phyloP scores from a whole-genome alignment of 2,797 vertebrate species.

The Malurus splendens region DNA sequence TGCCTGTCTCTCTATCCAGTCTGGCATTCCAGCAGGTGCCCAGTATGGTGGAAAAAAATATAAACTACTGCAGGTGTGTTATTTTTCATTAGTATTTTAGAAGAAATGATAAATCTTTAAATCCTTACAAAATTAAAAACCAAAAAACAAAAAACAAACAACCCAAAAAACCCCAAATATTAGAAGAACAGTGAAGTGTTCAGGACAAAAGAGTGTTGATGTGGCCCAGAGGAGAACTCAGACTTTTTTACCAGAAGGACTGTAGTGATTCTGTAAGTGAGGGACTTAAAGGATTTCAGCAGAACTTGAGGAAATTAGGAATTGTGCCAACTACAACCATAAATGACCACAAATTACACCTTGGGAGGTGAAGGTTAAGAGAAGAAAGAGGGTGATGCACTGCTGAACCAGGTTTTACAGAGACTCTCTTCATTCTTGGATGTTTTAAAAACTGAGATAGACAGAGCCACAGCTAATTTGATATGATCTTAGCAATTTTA shows the following conservation, averaged over 20 bases:
- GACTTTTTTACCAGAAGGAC: background rate
- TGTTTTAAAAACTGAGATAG: background rate
- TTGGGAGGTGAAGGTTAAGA: background rate
- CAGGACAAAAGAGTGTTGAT: background rate
- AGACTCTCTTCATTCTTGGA: background rate
- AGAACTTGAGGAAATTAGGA: background rate
- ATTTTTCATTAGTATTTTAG: background rate
- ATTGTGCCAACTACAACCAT: background rate
- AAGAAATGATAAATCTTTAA: background rate
- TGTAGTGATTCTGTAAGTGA: background rate
- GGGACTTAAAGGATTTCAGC: background rate
- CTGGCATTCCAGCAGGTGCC: background rate
- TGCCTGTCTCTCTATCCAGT: background rate
- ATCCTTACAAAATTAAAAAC: background rate
- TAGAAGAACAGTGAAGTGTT: background rate
- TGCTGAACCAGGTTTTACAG: background rate
- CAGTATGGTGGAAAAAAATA: background rate
- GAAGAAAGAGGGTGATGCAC: background rate
- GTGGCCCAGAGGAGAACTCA: background rate
- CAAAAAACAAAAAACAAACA: too few species aligned
- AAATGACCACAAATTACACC: background rate
- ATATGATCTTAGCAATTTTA: background rate
- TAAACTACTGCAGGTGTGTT: background rate
- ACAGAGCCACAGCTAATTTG: background rate
- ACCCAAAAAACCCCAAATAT: fast-evolving